phyloP scores from a whole-genome alignment of 2,888 invertebrate species.

The Phyto melanocephala region DNA sequence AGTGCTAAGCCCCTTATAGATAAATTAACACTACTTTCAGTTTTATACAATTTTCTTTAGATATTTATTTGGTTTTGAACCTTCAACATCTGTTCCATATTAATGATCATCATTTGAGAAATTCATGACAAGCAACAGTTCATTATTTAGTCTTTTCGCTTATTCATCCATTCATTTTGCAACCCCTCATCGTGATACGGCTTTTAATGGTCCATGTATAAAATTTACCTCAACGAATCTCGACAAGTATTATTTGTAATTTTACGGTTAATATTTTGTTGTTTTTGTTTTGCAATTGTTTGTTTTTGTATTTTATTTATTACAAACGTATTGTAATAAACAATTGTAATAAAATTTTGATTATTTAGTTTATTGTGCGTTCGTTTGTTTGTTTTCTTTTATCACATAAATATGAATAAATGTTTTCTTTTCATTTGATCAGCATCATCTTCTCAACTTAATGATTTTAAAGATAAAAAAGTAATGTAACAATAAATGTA shows the following conservation, averaged over 20 bases:
- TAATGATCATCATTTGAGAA: slow-evolving; percentile 34
- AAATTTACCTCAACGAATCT: slow-evolving; percentile 70
- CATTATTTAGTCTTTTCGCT: slow-evolving; percentile 4
- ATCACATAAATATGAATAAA: slow-evolving; percentile 37
- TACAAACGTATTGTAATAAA: slow-evolving; percentile 6
- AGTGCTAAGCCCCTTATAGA: too few species aligned
- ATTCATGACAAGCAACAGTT: slow-evolving; percentile 56
- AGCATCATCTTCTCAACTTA: slow-evolving; percentile 42
- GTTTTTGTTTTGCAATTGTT: slow-evolving; percentile 51
- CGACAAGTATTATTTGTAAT: slow-evolving; percentile 73
- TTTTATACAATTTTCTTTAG: too few species aligned
- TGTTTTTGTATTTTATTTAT: not conserved
- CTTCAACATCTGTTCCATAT: slow-evolving; percentile 36
- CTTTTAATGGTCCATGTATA: not conserved
- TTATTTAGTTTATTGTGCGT: slow-evolving; percentile 49
- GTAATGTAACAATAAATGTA: slow-evolving; percentile 15
- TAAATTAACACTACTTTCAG: too few species aligned
- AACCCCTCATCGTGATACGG: not conserved
- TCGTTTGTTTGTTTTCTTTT: slow-evolving; percentile 50
- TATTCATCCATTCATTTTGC: not conserved
- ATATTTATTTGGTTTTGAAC: too few species aligned
- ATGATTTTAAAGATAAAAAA: slow-evolving; percentile 56
- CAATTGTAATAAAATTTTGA: slow-evolving; percentile 51
- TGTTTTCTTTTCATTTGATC: slow-evolving; percentile 65
- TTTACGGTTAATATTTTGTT: slow-evolving; percentile 70